Evolutionary conservation across 1,140 invertebrate species (phyloP), one percentile per base, ranked within the genome.

Genomic region (Cyclargus thomasi): DNA sequence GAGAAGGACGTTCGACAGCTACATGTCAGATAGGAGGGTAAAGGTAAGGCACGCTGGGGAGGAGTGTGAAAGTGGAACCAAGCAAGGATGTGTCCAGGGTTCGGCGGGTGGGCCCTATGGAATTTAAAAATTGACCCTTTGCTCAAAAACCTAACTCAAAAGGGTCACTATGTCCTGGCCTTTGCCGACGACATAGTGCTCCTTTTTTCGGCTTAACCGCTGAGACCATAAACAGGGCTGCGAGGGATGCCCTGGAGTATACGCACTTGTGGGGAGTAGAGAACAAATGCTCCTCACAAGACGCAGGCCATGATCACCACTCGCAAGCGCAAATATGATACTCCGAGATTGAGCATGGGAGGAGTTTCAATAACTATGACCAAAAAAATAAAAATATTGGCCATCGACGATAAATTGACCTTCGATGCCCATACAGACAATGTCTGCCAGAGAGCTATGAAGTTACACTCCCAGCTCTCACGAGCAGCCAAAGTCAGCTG

Each of bases 111-210:
- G 65, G n/a, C 65, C 65, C 2, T 66, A 2, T 66, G 65, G 64
- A 65, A 66, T 23, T 4, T 35, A 8, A 57, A 57, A 23, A 16
- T 66, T n/a, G 65, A 66, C 22, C 53, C 65, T 11, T 23, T 66
- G 1, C 53, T 66, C n/a, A 14, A 57, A 14, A 10, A 18, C 17
- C 16, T 66, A 14, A 23, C 5, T 6, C 7, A 21, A 5, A 16
- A 23, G 14, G 22, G 53, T 5, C 14, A 57, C 2, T 47, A 62
- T 17, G 35, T 22, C 35, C 65, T 62, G 18, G 65, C 65, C 4
- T 67, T 62, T 59, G 65, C 65, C 8, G 65, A 67, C 55, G 65
- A 67, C 35, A 18, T 67, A 17, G 29, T 67, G 4, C 17, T 47
- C 3, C n/a, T 39, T 36, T 67, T 16, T 23, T 35, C 1, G 23